A percentile compares a stretch with the other conserved stretches of the same genome.
These are phyloP conservation scores for Copidosoma aretas DNA, from an alignment of 2,888 invertebrate genomes.

Conservation along the genomic window DNA sequence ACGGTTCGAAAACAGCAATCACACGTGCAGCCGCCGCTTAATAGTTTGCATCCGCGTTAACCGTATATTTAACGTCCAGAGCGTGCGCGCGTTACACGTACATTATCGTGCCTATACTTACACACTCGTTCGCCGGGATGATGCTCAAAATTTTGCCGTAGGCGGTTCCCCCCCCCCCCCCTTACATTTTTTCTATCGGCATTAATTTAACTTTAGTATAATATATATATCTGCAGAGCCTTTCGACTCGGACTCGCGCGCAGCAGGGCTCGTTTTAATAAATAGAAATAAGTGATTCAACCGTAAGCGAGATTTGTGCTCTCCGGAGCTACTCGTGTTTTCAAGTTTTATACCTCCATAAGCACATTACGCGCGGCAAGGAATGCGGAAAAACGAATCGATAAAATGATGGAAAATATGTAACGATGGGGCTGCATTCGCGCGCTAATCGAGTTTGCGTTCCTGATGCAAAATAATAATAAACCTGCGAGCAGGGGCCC, in stretches of 20 bases:
- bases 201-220: background rate
- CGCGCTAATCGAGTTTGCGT: no score
- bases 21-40: background rate
- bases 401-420: no score
- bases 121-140: background rate
- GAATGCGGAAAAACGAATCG: no score
- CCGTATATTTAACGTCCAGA: background rate
- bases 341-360: no score
- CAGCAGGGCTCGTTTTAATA: background rate
- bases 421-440: no score
- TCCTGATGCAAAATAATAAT: no score
- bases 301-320: no score
- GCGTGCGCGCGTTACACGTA: background rate
- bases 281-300: background rate
- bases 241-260: background rate
- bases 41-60: background rate
- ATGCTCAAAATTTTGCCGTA: background rate
- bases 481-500: no score
- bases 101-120: no score
- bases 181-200: background rate
- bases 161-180: background rate
- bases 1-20: constrained; percentile 5
- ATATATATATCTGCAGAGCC: no score
- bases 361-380: no score
- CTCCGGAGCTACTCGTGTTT: no score